These are phyloP conservation scores for Oeneis ivallda DNA, from an alignment of 2,888 invertebrate genomes.

Conservation along the genomic window DNA sequence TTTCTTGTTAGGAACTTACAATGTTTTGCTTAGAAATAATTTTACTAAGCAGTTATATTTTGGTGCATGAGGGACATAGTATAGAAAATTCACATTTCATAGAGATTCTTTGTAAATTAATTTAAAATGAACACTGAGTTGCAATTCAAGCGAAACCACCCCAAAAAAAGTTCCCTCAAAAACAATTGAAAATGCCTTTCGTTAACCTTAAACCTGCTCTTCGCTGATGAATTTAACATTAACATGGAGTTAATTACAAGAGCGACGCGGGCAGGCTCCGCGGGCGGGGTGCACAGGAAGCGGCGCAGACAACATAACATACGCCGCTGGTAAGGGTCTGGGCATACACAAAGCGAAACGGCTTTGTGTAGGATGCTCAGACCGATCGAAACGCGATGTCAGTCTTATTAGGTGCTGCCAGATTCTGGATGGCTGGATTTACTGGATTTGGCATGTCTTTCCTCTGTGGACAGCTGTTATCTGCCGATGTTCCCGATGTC, in stretches of 20 bases:
- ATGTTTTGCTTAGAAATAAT: too few relatives aligned
- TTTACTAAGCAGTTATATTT: too few relatives aligned
- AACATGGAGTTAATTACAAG: conserved; percentile 43
- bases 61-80: too few relatives aligned
- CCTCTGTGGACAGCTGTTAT: too few relatives aligned
- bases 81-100: too few relatives aligned
- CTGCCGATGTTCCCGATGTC: too few relatives aligned
- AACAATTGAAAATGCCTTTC: conserved; percentile 18
- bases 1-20: too few relatives aligned
- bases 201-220: conserved; percentile 31
- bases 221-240: conserved; percentile 37
- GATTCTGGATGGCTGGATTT: too few relatives aligned
- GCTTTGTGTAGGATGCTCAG: too few relatives aligned
- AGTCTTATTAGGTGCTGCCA: too few relatives aligned
- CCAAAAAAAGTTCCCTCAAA: conserved; percentile 1
- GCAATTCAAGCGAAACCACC: not conserved
- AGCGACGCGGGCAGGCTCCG: conserved; percentile 30
- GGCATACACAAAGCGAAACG: not conserved
- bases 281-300: conserved; percentile 56
- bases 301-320: conserved; percentile 56
- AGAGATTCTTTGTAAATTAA: not conserved
- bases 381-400: too few relatives aligned
- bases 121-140: not conserved
- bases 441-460: too few relatives aligned
- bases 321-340: not conserved